phyloP scores from a whole-genome alignment of 1,140 invertebrate genomes.

The Drosophila funebris region DNA sequence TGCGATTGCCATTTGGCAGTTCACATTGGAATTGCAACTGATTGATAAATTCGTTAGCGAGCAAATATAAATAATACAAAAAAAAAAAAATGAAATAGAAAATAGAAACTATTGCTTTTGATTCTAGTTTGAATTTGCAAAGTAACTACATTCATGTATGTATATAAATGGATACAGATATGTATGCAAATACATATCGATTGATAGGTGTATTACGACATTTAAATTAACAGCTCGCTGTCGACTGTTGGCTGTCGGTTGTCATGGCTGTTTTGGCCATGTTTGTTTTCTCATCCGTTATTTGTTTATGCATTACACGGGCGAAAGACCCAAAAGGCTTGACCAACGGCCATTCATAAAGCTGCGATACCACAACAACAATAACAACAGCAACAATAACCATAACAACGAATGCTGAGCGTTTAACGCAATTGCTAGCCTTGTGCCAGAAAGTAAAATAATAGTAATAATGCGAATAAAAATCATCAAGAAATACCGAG shows the following conservation, averaged over 20 bases:
- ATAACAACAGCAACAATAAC: constrained; percentile 30
- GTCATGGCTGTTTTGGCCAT: constrained; percentile 26
- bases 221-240: constrained; percentile 26
- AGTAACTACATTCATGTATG: constrained; percentile 28
- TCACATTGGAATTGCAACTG: constrained; percentile 36
- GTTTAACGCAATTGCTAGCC: constrained; percentile 69
- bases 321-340: constrained; percentile 55
- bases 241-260: constrained; percentile 14
- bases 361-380: constrained; percentile 20
- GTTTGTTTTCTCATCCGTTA: constrained; percentile 35
- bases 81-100: constrained; percentile 41
- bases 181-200: constrained; percentile 22
- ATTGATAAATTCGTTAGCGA: constrained; percentile 77
- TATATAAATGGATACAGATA: background rate
- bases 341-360: constrained; percentile 64
- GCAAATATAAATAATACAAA: constrained; percentile 57
- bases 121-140: constrained; percentile 46
- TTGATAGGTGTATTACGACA: constrained; percentile 43
- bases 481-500: constrained; percentile 28
- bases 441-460: constrained; percentile 70
- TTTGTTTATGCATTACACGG: constrained; percentile 67
- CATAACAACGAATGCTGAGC: constrained; percentile 9
- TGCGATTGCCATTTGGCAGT: constrained; percentile 22
- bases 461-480: constrained; percentile 64
- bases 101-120: constrained; percentile 23